Conservation (phyloP, 2,888 invertebrate genomes). For the Tetheella fluctuosa region DNA sequence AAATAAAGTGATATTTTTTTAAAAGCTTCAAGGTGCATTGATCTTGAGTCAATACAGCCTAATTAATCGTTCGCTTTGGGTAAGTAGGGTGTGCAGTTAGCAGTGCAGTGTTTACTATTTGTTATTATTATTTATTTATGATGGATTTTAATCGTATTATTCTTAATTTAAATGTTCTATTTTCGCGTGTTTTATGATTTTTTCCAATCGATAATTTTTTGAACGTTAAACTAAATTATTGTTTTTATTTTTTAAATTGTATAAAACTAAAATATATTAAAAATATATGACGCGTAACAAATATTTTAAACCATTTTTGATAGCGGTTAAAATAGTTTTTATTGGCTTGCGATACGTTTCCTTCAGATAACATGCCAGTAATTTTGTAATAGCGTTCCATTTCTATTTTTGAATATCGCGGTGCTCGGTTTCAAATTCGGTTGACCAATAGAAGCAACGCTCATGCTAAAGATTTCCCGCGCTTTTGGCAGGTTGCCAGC, state of each 20-base stretch:
- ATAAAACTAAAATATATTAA: background rate
- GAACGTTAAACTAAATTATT: background rate
- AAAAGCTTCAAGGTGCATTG: slow-evolving; percentile 60
- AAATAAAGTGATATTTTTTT: slow-evolving; percentile 59
- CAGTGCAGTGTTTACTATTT: slow-evolving; percentile 56
- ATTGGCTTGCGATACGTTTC: slow-evolving; percentile 21
- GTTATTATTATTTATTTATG: slow-evolving; percentile 21
- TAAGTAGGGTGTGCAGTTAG: slow-evolving; percentile 59
- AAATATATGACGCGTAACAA: background rate
- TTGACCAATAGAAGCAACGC: slow-evolving; percentile 64
- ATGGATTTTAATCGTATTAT: slow-evolving; percentile 19
- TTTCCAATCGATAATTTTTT: background rate
- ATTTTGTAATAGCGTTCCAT: slow-evolving; percentile 58
- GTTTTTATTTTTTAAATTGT: background rate
- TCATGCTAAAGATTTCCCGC: slow-evolving; percentile 69
- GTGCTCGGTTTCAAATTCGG: slow-evolving; percentile 77
- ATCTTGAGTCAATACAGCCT: slow-evolving; percentile 43
- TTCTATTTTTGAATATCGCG: slow-evolving; percentile 83
- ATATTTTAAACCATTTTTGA: background rate
- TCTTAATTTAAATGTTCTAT: background rate
- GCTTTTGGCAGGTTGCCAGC: slow-evolving; percentile 77
- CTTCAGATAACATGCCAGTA: slow-evolving; percentile 36
- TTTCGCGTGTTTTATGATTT: background rate
- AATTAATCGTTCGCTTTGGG: slow-evolving; percentile 37
- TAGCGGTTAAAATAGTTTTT: slow-evolving; percentile 2